A percentile compares a stretch with the other conserved stretches of the same genome.
Conservation (phyloP, 2,113 vertebrate genomes). For the Motacilla tschutschensis region DNA sequence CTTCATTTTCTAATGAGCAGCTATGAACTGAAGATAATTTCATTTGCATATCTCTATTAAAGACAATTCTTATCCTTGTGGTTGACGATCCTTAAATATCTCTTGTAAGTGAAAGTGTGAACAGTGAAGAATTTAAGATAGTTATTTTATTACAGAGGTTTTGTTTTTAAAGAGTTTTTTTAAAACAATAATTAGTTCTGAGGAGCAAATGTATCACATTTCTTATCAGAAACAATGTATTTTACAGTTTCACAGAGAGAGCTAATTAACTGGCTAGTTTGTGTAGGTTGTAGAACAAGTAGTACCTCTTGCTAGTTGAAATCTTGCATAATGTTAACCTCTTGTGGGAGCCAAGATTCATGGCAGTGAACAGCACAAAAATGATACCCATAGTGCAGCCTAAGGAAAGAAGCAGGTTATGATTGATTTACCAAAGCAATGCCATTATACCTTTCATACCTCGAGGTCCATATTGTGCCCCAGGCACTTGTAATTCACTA, state of each 20-base stretch:
- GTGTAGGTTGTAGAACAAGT: background rate
- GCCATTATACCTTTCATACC: background rate
- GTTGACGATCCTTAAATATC: background rate
- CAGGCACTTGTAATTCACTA: background rate
- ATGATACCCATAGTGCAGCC: background rate
- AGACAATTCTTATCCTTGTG: background rate
- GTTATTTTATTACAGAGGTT: background rate
- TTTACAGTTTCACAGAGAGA: background rate
- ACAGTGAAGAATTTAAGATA: background rate
- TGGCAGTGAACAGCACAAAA: background rate
- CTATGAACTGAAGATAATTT: background rate
- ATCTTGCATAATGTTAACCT: constrained; percentile 11
- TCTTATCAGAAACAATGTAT: background rate
- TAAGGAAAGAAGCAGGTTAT: background rate
- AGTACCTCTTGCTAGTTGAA: constrained; percentile 5
- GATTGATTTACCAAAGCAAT: background rate
- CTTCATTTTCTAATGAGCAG: background rate
- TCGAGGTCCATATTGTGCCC: background rate
- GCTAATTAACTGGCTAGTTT: background rate
- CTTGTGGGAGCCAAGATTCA: background rate
- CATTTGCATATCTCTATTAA: background rate
- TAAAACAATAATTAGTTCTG: background rate
- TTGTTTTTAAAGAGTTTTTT: background rate
- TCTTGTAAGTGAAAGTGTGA: background rate
- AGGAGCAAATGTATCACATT: background rate